Conservation (phyloP, 2,888 invertebrate species). For the Petrolisthes cinctipes region DNA sequence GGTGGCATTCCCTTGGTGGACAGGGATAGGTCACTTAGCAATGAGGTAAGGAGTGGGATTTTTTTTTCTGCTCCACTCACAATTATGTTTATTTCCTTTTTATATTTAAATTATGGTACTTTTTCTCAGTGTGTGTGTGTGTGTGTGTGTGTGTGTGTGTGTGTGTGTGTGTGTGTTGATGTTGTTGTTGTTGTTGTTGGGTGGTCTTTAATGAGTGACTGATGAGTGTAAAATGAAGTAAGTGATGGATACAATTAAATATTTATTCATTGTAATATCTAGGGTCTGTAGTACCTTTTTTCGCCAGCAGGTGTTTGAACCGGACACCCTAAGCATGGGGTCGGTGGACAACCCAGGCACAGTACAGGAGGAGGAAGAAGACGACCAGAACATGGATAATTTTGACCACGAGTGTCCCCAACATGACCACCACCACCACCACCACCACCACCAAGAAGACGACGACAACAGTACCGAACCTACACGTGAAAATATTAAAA, state of each 20-base stretch:
- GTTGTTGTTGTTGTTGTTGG: too few species aligned
- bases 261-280: background rate
- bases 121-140: background rate
- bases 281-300: background rate
- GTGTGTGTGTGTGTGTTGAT: background rate
- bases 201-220: background rate
- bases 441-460: background rate
- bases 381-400: conserved; percentile 70
- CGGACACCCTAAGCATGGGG: conserved; percentile 59
- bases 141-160: background rate
- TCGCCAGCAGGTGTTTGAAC: conserved; percentile 61
- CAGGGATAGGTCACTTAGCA: conserved; percentile 70
- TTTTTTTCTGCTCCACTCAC: background rate
- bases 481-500: conserved; percentile 10
- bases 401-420: conserved; percentile 40
- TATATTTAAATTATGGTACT: background rate
- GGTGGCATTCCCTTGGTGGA: conserved; percentile 48
- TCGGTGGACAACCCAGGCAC: conserved; percentile 58
- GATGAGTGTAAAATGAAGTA: background rate
- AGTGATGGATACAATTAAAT: background rate
- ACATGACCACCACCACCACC: too few species aligned
- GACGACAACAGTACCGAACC: background rate
- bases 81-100: too few species aligned
- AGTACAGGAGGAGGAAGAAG: conserved; percentile 69
- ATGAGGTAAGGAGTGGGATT: conserved; percentile 70